Evolutionary conservation across 2,888 invertebrate genomes (phyloP).

Genomic region (Rhamnusium bicolor): DNA sequence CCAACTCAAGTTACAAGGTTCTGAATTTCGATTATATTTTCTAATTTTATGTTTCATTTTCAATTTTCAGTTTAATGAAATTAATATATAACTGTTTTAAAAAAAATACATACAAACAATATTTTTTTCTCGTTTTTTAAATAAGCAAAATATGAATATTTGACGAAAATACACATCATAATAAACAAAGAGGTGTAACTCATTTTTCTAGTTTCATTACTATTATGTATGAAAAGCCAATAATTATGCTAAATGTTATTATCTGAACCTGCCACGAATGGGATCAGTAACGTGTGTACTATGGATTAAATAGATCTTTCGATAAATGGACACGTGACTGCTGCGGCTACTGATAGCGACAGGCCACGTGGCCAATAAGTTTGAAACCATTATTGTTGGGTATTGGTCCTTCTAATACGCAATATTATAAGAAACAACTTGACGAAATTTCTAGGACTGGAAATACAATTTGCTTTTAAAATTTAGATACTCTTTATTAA

Average conservation of each 20-base stretch:
- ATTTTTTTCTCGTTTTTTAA: no score
- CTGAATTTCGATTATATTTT: no score
- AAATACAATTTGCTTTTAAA: neutral
- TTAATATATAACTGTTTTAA: no score
- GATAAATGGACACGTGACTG: conserved; percentile 68
- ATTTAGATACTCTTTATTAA: neutral
- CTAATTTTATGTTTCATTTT: no score
- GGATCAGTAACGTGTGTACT: conserved; percentile 31
- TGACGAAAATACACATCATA: no score
- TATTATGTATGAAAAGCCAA: neutral
- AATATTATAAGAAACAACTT: neutral
- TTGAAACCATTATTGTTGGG: conserved; percentile 33
- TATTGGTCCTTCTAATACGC: neutral
- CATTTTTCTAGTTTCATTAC: no score
- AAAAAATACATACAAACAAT: no score
- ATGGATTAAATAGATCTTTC: conserved; percentile 64
- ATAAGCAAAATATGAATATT: no score
- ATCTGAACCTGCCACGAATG: conserved; percentile 17
- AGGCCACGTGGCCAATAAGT: conserved; percentile 65
- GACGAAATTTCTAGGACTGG: neutral
- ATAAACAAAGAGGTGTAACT: no score
- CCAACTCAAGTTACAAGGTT: no score
- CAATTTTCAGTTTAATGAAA: no score
- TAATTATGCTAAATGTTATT: neutral
- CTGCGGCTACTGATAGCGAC: conserved; percentile 70